These are phyloP conservation scores for Oreochromis niloticus DNA, from an alignment of 2,113 vertebrate species.

Conservation along the genomic window DNA sequence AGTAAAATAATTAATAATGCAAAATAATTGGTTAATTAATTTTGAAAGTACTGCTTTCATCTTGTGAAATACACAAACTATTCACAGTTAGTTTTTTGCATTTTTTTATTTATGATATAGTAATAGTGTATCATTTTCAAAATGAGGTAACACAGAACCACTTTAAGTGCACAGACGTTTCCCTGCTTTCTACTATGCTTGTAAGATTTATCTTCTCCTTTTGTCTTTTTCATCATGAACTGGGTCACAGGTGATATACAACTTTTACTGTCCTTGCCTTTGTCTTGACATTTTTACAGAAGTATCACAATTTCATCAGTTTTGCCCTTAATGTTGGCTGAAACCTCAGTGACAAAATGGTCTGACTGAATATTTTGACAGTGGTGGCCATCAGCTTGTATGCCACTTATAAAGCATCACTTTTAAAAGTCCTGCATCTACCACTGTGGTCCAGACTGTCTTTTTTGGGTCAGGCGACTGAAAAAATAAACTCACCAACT, in stretches of 20 bases:
- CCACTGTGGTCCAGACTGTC: neutral
- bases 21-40: neutral
- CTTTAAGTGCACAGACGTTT: neutral
- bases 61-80: neutral
- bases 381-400: neutral
- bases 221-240: neutral
- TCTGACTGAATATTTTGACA: neutral
- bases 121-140: neutral
- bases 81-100: neutral
- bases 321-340: neutral
- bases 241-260: neutral
- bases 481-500: neutral
- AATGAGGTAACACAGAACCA: neutral
- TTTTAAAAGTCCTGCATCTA: neutral
- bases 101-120: neutral
- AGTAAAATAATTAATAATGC: neutral
- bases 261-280: neutral
- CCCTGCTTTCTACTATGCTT: neutral
- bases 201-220: neutral
- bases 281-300: neutral
- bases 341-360: neutral
- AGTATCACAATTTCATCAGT: neutral
- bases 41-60: neutral
- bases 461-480: neutral
- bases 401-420: neutral